Percentiles rank a stretch among this genome's conserved stretches.
These are phyloP conservation scores for Eurytoma adleriae DNA, from an alignment of 2,888 invertebrate species.

Conservation along the genomic window DNA sequence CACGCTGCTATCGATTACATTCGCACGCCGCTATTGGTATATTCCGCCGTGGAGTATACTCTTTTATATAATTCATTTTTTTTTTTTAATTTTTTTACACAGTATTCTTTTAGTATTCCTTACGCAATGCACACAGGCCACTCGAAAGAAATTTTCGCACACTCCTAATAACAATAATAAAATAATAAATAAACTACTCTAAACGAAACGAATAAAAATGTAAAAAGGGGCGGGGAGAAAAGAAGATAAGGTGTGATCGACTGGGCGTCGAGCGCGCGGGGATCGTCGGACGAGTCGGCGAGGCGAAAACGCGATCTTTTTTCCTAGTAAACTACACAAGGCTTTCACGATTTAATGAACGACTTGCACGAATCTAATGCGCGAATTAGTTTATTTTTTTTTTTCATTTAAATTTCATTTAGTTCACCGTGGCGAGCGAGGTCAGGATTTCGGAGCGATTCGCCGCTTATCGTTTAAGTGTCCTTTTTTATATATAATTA, in stretches of 20 bases:
- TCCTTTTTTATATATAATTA: slow-evolving; percentile 22
- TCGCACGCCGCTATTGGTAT: slow-evolving; percentile 4
- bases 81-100: slow-evolving; percentile 37
- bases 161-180: slow-evolving; percentile 5
- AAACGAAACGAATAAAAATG: slow-evolving; percentile 4
- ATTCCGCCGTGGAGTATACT: too few relatives aligned
- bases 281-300: slow-evolving; percentile 40
- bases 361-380: slow-evolving; percentile 70
- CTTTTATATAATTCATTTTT: background rate
- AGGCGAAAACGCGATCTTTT: slow-evolving; percentile 43
- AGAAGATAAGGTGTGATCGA: background rate
- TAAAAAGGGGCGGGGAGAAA: background rate
- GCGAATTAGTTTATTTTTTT: slow-evolving; percentile 63
- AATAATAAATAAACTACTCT: slow-evolving; percentile 4
- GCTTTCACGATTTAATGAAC: slow-evolving; percentile 70
- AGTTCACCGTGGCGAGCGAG: slow-evolving; percentile 63
- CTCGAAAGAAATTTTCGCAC: slow-evolving; percentile 38
- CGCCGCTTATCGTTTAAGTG: background rate
- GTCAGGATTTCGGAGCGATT: slow-evolving; percentile 51
- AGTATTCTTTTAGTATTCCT: slow-evolving; percentile 15
- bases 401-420: slow-evolving; percentile 50
- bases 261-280: background rate
- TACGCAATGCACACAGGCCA: slow-evolving; percentile 11
- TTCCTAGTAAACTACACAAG: slow-evolving; percentile 70
- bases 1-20: slow-evolving; percentile 6